These are phyloP conservation scores for Malurus elegans DNA, from an alignment of 2,113 vertebrate species.

Conservation along the genomic window DNA sequence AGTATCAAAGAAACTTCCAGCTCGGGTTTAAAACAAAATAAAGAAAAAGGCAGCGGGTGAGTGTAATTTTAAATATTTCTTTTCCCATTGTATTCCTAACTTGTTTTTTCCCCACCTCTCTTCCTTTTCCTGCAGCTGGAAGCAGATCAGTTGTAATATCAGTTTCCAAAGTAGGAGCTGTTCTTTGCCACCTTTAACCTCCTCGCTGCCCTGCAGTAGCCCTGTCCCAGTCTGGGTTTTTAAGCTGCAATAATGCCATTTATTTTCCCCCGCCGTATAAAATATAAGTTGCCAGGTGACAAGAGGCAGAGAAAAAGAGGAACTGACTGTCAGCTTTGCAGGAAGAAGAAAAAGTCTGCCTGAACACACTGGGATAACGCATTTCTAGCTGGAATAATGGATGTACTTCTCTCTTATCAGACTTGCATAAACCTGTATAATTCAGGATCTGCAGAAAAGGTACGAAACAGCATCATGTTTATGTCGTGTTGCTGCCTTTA, in stretches of 20 bases:
- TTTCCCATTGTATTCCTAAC: not conserved
- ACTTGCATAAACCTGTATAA: conserved; percentile 5
- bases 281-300: not conserved
- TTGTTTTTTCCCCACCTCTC: not conserved
- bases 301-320: not conserved
- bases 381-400: not conserved
- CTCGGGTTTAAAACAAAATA: not conserved
- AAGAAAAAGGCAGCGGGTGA: rapidly evolving
- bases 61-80: not conserved
- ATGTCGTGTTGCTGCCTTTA: not conserved
- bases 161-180: not conserved
- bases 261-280: not conserved
- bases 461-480: not conserved
- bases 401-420: not conserved
- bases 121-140: not conserved
- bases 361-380: not conserved
- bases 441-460: not conserved
- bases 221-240: not conserved
- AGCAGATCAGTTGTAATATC: not conserved
- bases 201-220: not conserved
- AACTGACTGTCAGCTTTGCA: not conserved
- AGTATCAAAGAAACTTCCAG: not conserved
- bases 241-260: not conserved
- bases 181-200: not conserved
- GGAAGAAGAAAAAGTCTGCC: not conserved